These are phyloP conservation scores for Parnassius orleans DNA, from an alignment of 2,888 invertebrate species.

Conservation along the genomic window DNA sequence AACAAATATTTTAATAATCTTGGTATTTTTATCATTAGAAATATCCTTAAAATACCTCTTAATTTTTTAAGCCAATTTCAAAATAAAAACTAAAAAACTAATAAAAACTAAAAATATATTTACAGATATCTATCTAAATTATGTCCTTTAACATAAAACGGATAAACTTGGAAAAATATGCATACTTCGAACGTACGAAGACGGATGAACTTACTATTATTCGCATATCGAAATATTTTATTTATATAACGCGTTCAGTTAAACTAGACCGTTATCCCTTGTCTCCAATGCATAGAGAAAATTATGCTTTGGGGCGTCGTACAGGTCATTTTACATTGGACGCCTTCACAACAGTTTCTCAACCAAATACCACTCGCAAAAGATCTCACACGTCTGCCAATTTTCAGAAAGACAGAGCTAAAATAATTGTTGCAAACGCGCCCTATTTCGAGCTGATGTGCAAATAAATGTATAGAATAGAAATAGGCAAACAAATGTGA, in stretches of 20 bases:
- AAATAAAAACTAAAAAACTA: neutral
- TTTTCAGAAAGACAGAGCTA: constrained; percentile 81
- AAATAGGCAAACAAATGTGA: too few relatives aligned
- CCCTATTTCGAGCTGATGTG: constrained; percentile 74
- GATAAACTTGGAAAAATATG: constrained; percentile 15
- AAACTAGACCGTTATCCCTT: constrained; percentile 54
- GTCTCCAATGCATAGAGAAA: constrained; percentile 36
- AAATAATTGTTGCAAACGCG: constrained; percentile 79
- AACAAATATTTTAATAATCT: neutral
- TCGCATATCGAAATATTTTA: constrained; percentile 76
- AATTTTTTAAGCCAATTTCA: too few relatives aligned
- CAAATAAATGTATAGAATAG: constrained; percentile 50
- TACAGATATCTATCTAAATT: neutral
- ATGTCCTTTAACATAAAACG: neutral
- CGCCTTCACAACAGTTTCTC: constrained; percentile 71
- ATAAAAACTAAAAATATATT: neutral
- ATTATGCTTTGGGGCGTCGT: constrained; percentile 43
- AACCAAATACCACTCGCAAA: constrained; percentile 77
- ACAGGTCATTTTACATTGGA: constrained; percentile 52
- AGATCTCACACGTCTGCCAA: constrained; percentile 78
- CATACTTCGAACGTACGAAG: constrained; percentile 48
- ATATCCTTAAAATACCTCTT: too few relatives aligned
- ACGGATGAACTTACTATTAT: constrained; percentile 71
- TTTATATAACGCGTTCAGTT: constrained; percentile 68
- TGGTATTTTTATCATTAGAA: too few relatives aligned